A percentile compares a stretch with the other conserved stretches of the same genome.
Evolutionary conservation across 2,797 vertebrate genomes (phyloP).

Genomic region (Siniperca undulata): DNA sequence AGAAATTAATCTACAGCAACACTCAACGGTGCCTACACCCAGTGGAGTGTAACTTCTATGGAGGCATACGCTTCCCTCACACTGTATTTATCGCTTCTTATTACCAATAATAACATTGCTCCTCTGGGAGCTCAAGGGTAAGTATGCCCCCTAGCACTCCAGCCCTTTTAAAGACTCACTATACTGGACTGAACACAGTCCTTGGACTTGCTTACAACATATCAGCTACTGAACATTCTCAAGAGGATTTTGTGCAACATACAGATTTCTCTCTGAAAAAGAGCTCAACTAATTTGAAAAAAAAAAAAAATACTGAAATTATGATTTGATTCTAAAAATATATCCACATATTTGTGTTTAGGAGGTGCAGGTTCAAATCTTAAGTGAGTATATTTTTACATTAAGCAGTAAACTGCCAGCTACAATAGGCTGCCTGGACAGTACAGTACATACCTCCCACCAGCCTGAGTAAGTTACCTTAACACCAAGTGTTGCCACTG

Average conservation of each 20-base stretch:
- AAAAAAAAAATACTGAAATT: background rate
- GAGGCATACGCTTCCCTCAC: constrained; percentile 72
- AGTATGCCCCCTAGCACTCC: constrained; percentile 85
- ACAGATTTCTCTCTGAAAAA: constrained; percentile 50
- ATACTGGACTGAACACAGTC: constrained; percentile 63
- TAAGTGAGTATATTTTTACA: background rate
- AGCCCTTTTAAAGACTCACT: constrained; percentile 74
- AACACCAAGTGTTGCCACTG: background rate
- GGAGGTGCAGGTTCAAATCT: background rate
- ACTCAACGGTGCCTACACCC: constrained; percentile 62
- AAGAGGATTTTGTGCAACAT: constrained; percentile 53
- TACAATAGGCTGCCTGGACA: background rate
- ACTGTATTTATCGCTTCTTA: constrained; percentile 86
- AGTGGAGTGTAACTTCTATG: constrained; percentile 61
- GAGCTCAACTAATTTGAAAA: background rate
- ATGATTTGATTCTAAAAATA: background rate
- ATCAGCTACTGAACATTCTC: constrained; percentile 61
- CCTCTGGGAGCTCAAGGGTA: constrained; percentile 86
- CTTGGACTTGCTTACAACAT: constrained; percentile 46
- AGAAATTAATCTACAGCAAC: constrained; percentile 49
- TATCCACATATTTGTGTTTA: background rate
- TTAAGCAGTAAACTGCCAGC: background rate
- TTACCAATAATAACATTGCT: constrained; percentile 88
- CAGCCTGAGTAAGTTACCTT: background rate
- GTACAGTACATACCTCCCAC: background rate